Conservation (phyloP, 2,113 vertebrate species). For the Nothoprocta perdicaria region DNA sequence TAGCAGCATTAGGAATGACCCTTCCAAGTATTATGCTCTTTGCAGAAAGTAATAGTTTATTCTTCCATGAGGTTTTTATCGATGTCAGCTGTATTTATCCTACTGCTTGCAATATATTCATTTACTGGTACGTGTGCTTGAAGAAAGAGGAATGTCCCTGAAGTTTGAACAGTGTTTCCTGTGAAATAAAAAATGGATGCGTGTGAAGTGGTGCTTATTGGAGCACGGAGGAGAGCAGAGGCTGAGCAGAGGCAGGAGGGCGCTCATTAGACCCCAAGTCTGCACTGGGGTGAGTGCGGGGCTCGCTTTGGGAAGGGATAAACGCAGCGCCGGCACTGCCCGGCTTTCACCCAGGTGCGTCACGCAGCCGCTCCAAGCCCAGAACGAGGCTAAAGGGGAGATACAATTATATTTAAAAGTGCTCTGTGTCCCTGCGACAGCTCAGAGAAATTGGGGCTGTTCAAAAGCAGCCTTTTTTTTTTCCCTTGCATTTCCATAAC, state of each 20-base stretch:
- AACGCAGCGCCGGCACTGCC: neutral
- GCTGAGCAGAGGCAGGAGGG: neutral
- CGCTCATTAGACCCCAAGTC: neutral
- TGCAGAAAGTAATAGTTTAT: neutral
- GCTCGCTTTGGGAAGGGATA: neutral
- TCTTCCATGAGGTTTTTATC: neutral
- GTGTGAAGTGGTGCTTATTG: rapidly evolving
- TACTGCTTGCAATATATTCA: neutral
- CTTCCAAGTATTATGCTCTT: neutral
- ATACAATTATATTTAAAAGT: neutral
- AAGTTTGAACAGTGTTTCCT: neutral
- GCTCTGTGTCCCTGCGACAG: neutral
- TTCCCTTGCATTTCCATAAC: neutral
- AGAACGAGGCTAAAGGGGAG: neutral
- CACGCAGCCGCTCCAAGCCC: neutral
- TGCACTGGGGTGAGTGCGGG: rapidly evolving
- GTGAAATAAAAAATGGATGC: neutral
- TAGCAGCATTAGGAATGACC: neutral
- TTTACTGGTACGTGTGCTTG: neutral
- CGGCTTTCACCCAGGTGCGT: rapidly evolving
- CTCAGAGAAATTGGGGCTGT: neutral
- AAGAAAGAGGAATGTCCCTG: neutral
- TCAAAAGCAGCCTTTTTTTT: neutral
- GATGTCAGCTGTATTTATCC: neutral
- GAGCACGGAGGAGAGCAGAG: neutral